Evolutionary conservation across 1,140 invertebrate species (phyloP).

Genomic region (Nasonia longicornis): DNA sequence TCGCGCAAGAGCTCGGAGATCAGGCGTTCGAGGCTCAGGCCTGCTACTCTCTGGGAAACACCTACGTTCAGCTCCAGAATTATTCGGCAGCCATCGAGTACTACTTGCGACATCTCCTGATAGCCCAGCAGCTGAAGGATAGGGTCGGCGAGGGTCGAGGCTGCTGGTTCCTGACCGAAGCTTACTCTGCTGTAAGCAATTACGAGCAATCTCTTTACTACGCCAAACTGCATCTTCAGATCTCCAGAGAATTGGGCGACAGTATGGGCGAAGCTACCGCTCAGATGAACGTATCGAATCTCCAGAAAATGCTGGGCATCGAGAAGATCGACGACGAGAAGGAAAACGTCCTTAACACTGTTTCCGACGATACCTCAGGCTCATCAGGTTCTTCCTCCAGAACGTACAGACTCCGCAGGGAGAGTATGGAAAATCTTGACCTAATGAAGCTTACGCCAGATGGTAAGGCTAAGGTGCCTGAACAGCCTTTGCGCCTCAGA

Average conservation of each 20-base stretch:
- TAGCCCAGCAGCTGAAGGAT: conserved; percentile 92
- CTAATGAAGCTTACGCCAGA: conserved; percentile 93
- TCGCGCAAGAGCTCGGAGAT: conserved; percentile 90
- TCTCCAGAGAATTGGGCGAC: conserved; percentile 94
- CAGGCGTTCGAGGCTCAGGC: conserved; percentile 96
- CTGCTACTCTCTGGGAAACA: conserved; percentile 97
- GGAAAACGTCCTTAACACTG: conserved; percentile 49
- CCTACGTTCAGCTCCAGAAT: conserved; percentile 94
- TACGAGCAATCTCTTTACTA: conserved; percentile 93
- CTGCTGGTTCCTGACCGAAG: conserved; percentile 92
- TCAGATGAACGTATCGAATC: conserved; percentile 91
- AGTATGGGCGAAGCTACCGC: conserved; percentile 91
- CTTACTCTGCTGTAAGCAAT: conserved; percentile 91
- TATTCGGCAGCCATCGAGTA: conserved; percentile 93
- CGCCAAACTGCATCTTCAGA: conserved; percentile 88
- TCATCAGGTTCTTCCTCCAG: conserved; percentile 59
- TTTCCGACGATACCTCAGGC: conserved; percentile 52
- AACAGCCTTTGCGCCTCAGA: conserved; percentile 57
- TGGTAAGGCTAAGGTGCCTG: conserved; percentile 72
- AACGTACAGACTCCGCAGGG: conserved; percentile 80
- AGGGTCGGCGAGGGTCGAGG: conserved; percentile 89
- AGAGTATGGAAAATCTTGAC: conserved; percentile 97
- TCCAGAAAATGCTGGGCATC: conserved; percentile 86
- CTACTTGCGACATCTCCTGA: conserved; percentile 90
- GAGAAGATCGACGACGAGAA: conserved; percentile 62